A percentile compares a stretch with the other conserved stretches of the same genome.
These are phyloP conservation scores for Icerya purchasi DNA, from an alignment of 2,888 invertebrate genomes.

Conservation along the genomic window DNA sequence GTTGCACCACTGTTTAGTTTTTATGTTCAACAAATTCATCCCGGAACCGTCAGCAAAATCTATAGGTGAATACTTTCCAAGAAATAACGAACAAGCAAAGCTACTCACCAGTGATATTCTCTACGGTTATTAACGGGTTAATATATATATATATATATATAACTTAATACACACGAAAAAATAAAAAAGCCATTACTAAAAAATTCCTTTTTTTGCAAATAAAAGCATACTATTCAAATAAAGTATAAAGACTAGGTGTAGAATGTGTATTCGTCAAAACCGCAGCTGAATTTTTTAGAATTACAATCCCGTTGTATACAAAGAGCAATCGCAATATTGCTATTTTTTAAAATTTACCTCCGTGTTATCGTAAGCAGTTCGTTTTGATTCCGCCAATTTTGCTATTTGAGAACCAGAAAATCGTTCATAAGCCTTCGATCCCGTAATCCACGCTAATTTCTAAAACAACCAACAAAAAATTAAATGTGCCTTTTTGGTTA, in stretches of 20 bases:
- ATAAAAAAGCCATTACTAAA: too few relatives aligned
- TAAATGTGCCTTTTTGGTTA: too few relatives aligned
- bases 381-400: constrained; percentile 52
- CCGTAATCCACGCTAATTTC: constrained; percentile 59
- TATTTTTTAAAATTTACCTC: constrained; percentile 39
- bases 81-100: constrained; percentile 68
- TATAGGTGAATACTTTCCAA: constrained; percentile 72
- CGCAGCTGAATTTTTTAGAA: too few relatives aligned
- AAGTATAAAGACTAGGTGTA: too few relatives aligned
- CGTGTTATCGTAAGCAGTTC: constrained; percentile 47
- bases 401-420: constrained; percentile 89
- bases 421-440: constrained; percentile 67
- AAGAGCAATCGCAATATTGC: too few relatives aligned
- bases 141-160: too few relatives aligned
- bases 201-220: too few relatives aligned
- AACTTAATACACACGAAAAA: too few relatives aligned
- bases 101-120: constrained; percentile 83
- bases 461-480: constrained; percentile 23
- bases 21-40: constrained; percentile 82
- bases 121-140: constrained; percentile 31
- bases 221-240: too few relatives aligned
- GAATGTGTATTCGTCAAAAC: not conserved
- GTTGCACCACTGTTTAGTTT: constrained; percentile 50
- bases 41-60: constrained; percentile 86
- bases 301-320: too few relatives aligned